These are phyloP conservation scores for Cepaea nemoralis DNA, from an alignment of 1,140 invertebrate genomes.

Conservation along the genomic window DNA sequence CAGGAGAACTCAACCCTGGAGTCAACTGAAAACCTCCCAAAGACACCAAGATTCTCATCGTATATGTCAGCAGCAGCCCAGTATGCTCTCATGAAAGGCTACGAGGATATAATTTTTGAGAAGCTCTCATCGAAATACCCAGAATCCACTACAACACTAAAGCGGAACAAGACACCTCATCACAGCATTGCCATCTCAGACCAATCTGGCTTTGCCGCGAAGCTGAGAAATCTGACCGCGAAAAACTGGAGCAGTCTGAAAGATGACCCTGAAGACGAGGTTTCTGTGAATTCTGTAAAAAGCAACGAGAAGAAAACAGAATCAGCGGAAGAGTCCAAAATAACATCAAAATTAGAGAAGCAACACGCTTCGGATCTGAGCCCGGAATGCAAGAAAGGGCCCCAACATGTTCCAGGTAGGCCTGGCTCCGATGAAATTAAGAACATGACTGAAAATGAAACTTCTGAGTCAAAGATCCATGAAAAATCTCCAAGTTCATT, in stretches of 20 bases:
- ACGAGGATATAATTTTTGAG: constrained; percentile 62
- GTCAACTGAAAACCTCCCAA: constrained; percentile 55
- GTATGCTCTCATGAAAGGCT: constrained; percentile 67
- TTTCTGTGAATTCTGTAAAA: not conserved
- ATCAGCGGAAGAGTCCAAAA: not conserved
- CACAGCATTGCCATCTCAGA: constrained; percentile 27
- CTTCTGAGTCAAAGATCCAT: not conserved
- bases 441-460: not conserved
- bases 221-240: not conserved
- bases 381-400: not conserved
- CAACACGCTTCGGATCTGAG: not conserved
- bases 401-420: not conserved
- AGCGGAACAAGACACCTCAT: constrained; percentile 56
- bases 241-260: not conserved
- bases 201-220: not conserved
- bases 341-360: not conserved
- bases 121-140: constrained; percentile 51
- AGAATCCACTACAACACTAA: constrained; percentile 46
- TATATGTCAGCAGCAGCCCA: constrained; percentile 64
- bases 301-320: not conserved
- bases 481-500: not conserved
- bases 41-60: constrained; percentile 59
- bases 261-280: not conserved
- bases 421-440: not conserved
- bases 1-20: constrained; percentile 4